Evolutionary conservation across 2,888 invertebrate species (phyloP), one percentile per base, ranked within the genome.

Genomic region (Lasioglossum figueresi): DNA sequence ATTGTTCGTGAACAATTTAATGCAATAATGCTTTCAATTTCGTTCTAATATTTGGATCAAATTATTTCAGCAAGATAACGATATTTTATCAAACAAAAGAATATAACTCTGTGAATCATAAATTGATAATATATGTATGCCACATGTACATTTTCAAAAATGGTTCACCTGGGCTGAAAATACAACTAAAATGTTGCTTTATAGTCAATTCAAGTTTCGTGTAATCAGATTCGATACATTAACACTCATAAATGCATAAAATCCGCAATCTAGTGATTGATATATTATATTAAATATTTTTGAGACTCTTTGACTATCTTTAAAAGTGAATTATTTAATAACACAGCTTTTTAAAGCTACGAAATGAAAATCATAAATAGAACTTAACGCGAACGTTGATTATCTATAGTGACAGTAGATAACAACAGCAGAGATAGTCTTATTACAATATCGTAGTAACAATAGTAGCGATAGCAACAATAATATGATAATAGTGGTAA

Each of bases 361-460:
- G 1, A 52, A 81, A 66, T 40, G 10, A 23, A 82, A 73, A 81
- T 45, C 56, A 56, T 68, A 40, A 68, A 12, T 82, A 19, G 68
- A 77, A 74, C 82, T 56, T 31, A 52, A 70, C 27, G 59, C 31
- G 19, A 52, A 70, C 31, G 56, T 71, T 23, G 56, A 71, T 78
- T 78, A 78, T 56, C 37, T 37, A 43, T 52, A 56, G 70, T 12
- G 70, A 71, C 52, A 56, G 52, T 48, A 71, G 59, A 16, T 40
- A 48, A 70, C 56, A 83, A 70, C 45, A 59, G 63, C 66, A 76
- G 82, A 45, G 70, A 23, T 74, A 71, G 43, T 31, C 48, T 75
- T 52, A 72, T 71, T 63, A 63, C 63, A 40, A 45, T 78, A 71
- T 70, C 73, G 16, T n/a, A 79, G 78, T 74, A 70, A 80, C 52